These are phyloP conservation scores for Mesitornis unicolor DNA, from an alignment of 2,113 vertebrate genomes.

Conservation along the genomic window DNA sequence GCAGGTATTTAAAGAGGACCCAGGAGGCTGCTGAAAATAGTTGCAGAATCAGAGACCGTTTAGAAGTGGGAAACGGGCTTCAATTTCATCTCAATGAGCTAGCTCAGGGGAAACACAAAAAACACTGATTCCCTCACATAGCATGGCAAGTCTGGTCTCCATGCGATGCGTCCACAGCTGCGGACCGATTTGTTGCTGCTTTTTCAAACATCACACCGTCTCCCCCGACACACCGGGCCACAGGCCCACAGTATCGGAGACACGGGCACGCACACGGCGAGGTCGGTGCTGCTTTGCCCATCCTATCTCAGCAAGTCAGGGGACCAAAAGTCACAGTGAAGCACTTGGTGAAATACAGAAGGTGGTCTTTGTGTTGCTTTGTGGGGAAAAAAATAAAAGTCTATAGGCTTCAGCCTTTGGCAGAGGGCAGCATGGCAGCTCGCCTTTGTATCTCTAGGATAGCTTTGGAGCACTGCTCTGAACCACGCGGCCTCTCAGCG, in stretches of 20 bases:
- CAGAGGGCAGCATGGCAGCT: not conserved
- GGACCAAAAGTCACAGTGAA: not conserved
- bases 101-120: not conserved
- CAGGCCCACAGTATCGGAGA: not conserved
- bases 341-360: not conserved
- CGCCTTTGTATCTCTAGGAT: not conserved
- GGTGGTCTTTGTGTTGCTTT: not conserved
- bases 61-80: not conserved
- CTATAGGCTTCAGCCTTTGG: not conserved
- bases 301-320: fast-evolving
- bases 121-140: fast-evolving
- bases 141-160: not conserved
- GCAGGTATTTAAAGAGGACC: not conserved
- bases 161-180: fast-evolving
- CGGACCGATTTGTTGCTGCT: not conserved
- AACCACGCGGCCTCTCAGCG: not conserved
- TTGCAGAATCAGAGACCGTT: not conserved
- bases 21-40: not conserved
- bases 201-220: not conserved
- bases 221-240: fast-evolving
- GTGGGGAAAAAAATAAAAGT: no score
- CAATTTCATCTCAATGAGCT: not conserved
- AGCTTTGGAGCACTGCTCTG: not conserved
- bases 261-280: fast-evolving
- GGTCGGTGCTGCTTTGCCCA: not conserved